Evolutionary conservation across 2,888 invertebrate genomes (phyloP).

Genomic region (Agrochola macilenta): DNA sequence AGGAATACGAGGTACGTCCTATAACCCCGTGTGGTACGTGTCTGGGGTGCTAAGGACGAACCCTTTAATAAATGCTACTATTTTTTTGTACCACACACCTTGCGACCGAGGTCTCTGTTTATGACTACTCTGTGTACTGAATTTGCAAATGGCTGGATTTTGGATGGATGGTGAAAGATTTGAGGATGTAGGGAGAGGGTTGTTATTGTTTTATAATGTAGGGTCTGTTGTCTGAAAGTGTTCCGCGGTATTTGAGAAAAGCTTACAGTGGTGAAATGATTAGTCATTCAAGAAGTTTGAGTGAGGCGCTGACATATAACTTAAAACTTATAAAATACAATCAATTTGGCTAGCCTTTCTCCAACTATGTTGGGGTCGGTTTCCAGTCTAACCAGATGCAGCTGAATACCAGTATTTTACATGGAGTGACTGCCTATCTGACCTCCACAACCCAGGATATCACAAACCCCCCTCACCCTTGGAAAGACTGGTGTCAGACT

Average conservation of each 20-base stretch:
- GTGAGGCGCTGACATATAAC: neutral
- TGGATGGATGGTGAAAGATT: constrained; percentile 11
- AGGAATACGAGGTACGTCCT: constrained; percentile 77
- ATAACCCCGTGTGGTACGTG: constrained; percentile 83
- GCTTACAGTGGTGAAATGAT: neutral
- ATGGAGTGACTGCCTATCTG: too few relatives aligned
- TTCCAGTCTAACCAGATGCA: too few relatives aligned
- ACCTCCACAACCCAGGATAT: too few relatives aligned
- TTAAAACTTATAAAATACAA: neutral
- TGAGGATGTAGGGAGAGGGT: neutral
- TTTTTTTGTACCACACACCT: constrained; percentile 86
- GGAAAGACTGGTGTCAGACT: too few relatives aligned
- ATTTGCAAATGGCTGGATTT: constrained; percentile 73
- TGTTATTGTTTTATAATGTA: constrained; percentile 42
- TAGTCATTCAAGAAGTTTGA: neutral
- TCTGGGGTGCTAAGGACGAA: constrained; percentile 72
- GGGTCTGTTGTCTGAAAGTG: neutral
- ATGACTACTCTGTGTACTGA: constrained; percentile 83
- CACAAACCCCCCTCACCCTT: too few relatives aligned
- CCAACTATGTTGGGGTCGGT: too few relatives aligned
- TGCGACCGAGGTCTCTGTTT: constrained; percentile 81
- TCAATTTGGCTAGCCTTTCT: too few relatives aligned
- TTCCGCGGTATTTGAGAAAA: neutral
- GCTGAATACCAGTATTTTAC: too few relatives aligned
- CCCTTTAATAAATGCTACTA: constrained; percentile 89